Evolutionary conservation across 2,797 vertebrate species (phyloP), one percentile per base, ranked within the genome.

Genomic region (Spheniscus humboldti): DNA sequence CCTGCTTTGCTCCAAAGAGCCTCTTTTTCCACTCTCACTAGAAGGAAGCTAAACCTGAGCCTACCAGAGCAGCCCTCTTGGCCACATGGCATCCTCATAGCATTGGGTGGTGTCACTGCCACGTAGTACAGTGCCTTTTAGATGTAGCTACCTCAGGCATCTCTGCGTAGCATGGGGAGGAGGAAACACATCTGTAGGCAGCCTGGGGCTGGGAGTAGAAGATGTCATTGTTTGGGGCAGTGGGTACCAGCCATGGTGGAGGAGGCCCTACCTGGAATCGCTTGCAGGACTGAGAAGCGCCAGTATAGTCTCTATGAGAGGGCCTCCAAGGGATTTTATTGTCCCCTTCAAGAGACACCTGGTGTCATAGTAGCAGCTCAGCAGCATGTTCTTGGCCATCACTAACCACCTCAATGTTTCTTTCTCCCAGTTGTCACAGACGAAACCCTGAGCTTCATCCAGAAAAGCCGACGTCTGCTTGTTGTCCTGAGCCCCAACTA

Each of bases 371-470:
- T 56, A 87, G 66, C 18, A 78, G 59, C 55, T 92, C 56, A 60
- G 56, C 39, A 91, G 69, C 14, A 4, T 24, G 15, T 69, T 88
- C 53, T 60, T 7, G 3, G 30, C 11, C 80, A 56, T 95, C 95
- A 92, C 97, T 98, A 98, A 98, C 93, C 47, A 91, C 92, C 82
- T 45, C 72, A 95, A 97, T 98, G 78, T 98, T 97, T 98, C 97
- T 97, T 94, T 97, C 97, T 97, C 97, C 80, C 98, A 99, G 99
- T 99, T 98, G 99, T 99, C 97, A 99, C 99, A 90, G 99, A 99
- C 7, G 99, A 99, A 98, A 99, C 99, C 59, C 98, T 99, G 98
- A 98, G 98, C 95, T 99, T 99, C 92, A 99, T 99, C 98, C 98
- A 99, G 96, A 99, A 99, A 96, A 99, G 99, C 96, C 98, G 98